A percentile compares a stretch with the other conserved stretches of the same genome.
Conservation (phyloP, 2,797 vertebrate genomes). For the Loriculus beryllinus region DNA sequence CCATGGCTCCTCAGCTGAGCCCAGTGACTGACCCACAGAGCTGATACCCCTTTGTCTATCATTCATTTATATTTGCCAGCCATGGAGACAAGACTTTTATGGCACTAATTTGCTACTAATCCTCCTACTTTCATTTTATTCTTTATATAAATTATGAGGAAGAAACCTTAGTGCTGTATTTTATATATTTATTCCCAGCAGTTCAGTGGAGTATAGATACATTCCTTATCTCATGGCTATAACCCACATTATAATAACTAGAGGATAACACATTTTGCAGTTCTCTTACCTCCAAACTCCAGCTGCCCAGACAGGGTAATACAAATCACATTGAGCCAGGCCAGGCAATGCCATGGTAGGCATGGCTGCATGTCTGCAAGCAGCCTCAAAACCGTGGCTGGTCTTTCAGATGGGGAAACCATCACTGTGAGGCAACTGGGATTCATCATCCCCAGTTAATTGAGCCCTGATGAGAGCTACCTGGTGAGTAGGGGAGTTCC, state of each 20-base stretch:
- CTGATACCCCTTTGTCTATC: neutral
- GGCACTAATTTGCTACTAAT: neutral
- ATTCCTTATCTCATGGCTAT: neutral
- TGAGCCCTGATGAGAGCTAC: neutral
- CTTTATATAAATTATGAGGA: neutral
- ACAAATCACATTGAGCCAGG: neutral
- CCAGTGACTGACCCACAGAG: neutral
- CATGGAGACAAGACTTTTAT: accelerated
- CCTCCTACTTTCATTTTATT: neutral
- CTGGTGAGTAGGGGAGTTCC: neutral
- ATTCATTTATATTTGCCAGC: accelerated
- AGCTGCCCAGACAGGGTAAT: neutral
- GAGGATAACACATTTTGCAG: neutral
- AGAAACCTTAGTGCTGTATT: neutral
- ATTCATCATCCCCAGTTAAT: neutral
- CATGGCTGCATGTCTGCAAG: neutral
- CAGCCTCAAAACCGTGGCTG: neutral
- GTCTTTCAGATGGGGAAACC: neutral
- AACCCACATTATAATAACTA: neutral
- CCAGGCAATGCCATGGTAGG: neutral
- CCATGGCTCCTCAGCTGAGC: neutral
- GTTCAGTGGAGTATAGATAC: neutral
- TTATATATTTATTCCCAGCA: neutral
- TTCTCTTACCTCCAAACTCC: constrained; percentile 5
- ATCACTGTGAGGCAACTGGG: neutral